Conservation (phyloP, 1,140 invertebrate species). For the Eupeodes corollae region DNA sequence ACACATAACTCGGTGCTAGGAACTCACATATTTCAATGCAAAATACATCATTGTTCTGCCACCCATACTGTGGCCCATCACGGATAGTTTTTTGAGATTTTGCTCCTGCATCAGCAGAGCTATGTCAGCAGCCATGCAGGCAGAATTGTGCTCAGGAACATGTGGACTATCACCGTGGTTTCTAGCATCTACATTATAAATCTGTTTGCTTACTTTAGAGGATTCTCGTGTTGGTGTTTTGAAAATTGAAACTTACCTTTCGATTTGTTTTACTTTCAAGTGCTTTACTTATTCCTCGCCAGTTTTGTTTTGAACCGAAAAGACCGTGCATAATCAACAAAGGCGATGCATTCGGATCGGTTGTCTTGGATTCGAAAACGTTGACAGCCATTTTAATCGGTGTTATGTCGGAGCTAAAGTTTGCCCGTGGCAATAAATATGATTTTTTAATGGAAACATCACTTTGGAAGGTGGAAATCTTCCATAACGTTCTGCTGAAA, state of each 20-base stretch:
- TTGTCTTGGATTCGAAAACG: conserved; percentile 40
- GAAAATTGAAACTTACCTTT: conserved; percentile 44
- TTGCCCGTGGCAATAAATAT: too few relatives aligned
- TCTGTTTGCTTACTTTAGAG: conserved; percentile 16
- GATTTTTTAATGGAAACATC: too few relatives aligned
- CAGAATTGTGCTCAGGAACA: conserved; percentile 55
- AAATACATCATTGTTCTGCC: conserved; percentile 72
- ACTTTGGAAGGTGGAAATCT: too few relatives aligned
- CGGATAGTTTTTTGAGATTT: conserved; percentile 46
- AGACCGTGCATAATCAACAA: conserved; percentile 77
- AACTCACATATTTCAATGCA: conserved; percentile 51
- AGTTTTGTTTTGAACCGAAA: conserved; percentile 77
- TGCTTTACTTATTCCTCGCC: conserved; percentile 65
- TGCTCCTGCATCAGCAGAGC: conserved; percentile 38
- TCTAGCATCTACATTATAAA: conserved; percentile 71
- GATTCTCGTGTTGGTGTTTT: too few relatives aligned
- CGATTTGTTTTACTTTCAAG: conserved; percentile 47
- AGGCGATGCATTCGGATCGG: conserved; percentile 39
- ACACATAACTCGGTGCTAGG: neutral
- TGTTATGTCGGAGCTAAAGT: neutral
- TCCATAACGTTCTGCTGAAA: too few relatives aligned
- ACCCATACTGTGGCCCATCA: conserved; percentile 88
- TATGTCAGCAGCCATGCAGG: conserved; percentile 62
- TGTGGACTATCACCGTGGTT: conserved; percentile 90
- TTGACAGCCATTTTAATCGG: conserved; percentile 48